Base-by-base conservation (phyloP, 2,797 vertebrate species). In the Garrulus glandarius region DNA sequence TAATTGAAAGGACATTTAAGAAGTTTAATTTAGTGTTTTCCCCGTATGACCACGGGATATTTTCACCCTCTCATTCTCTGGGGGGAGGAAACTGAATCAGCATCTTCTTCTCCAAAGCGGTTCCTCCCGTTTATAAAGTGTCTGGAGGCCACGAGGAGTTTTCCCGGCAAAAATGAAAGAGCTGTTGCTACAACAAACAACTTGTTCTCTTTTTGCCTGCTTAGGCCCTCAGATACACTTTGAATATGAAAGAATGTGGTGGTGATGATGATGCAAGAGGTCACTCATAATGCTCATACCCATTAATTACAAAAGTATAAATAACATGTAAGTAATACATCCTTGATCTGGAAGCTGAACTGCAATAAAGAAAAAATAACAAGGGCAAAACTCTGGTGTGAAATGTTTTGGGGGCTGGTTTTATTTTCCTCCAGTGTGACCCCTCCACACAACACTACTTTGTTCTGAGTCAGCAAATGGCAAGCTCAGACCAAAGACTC, bases 111-210 rank as follows among this genome's bases (percentile, higher is more conserved):
- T 96, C 69, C 50, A 52, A 71, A 75, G 70, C 0, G 2, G 47
- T 90, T 94, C 77, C 80, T 81, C 80, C 71, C 23, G 41, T 92
- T 95, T 87, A 60, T 89, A n/a, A 55, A 63, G 72, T 76, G 74
- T 92, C 82, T 78, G 69, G 80, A 93, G 77, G 79, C 57, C 89
- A 69, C 5, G 2, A 74, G 67, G 55, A 94, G 49, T 92, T 92
- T 97, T 89, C 49, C 61, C 2, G 1, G 39, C 52, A 93, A 87
- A 95, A 93, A 72, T 47, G 53, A 91, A 76, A 61, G 69, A 44
- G 56, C 50, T 89, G 70, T 81, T 93, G 81, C 92, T 95, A 93
- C 93, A 95, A 84, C 84, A 96, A 96, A 85, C 56, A 86, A 5
- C 67, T 75, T 44, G 55, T 37, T 81, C 53, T 4, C 41, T 91